These are phyloP conservation scores for Polyommatus icarus DNA, from an alignment of 2,888 invertebrate genomes.

Conservation along the genomic window DNA sequence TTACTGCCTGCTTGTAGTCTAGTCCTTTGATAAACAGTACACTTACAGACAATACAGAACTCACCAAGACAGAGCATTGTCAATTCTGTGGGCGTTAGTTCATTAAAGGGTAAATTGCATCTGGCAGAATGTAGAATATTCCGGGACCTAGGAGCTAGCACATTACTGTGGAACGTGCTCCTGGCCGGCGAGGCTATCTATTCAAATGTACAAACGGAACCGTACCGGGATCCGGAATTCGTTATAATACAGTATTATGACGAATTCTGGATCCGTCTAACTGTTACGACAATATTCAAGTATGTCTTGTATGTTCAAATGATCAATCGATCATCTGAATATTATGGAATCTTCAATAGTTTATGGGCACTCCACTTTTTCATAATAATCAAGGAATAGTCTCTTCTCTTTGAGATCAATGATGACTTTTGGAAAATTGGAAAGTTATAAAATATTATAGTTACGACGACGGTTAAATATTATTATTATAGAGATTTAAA, in stretches of 20 bases:
- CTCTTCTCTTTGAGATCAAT: too few relatives aligned
- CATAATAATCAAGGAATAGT: too few relatives aligned
- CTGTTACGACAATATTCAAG: too few relatives aligned
- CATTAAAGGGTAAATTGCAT: constrained; percentile 8
- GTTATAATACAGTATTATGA: not conserved
- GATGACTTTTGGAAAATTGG: too few relatives aligned
- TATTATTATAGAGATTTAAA: not conserved
- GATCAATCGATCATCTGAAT: too few relatives aligned
- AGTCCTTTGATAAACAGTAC: not conserved
- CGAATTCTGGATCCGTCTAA: too few relatives aligned
- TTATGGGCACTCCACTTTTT: too few relatives aligned
- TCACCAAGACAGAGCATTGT: not conserved
- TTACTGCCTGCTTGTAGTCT: not conserved
- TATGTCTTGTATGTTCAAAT: too few relatives aligned
- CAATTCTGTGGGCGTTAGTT: constrained; percentile 16
- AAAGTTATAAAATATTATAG: too few relatives aligned
- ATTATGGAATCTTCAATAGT: too few relatives aligned
- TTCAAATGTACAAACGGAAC: not conserved
- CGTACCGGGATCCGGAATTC: not conserved
- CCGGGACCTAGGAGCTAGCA: not conserved
- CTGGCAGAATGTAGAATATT: constrained; percentile 23
- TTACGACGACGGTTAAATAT: not conserved
- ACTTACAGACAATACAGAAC: not conserved
- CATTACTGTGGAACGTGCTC: not conserved
- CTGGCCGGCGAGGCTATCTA: not conserved